Evolutionary conservation across 2,888 invertebrate genomes (phyloP), one percentile per base, ranked within the genome.

Genomic region (Venustoraphidia nigricollis): DNA sequence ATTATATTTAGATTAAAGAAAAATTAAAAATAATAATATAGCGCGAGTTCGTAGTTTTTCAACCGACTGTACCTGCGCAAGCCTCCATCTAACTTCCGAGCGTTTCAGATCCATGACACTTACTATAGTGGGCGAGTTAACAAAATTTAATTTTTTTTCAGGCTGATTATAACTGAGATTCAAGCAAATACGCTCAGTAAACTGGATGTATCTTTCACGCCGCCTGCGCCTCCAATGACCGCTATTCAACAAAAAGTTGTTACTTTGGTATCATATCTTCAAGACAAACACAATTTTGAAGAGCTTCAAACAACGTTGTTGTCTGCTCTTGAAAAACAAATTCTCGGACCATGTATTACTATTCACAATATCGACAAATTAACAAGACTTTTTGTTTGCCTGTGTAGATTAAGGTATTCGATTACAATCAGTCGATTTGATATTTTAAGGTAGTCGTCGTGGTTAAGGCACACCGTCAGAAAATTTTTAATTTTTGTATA

Each of bases 151-250:
- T 9, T 36, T 50, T 47, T 8, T 53, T 56, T 34, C 48, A 64
- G 63, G 36, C 55, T 60, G 37, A 57, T 63, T 41, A 44, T 63
- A 17, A 51, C 55, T 27, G 55, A 57, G 51, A 49, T 61, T n/a
- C 47, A 54, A 2, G 48, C 52, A 9, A 55, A 60, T 41, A 47
- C 53, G n/a, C 40, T 54, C 1, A 61, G 64, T 51, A 52, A 53
- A 42, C 55, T 66, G 8, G 66, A 68, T 51, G 61, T 53, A 17
- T 59, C 60, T 45, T 56, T 63, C 50, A 64, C 65, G 36, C 66
- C 69, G 9, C 68, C 68, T 34, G 70, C 70, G n/a, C 71, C 71
- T 6, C 51, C 67, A 35, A 62, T 72, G 65, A 66, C 69, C 4
- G 58, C 54, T 51, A 59, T 62, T 2, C 68, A 70, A 45, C 65